Evolutionary conservation across 2,797 vertebrate genomes (phyloP).

Genomic region (Pangasius larnaudii): DNA sequence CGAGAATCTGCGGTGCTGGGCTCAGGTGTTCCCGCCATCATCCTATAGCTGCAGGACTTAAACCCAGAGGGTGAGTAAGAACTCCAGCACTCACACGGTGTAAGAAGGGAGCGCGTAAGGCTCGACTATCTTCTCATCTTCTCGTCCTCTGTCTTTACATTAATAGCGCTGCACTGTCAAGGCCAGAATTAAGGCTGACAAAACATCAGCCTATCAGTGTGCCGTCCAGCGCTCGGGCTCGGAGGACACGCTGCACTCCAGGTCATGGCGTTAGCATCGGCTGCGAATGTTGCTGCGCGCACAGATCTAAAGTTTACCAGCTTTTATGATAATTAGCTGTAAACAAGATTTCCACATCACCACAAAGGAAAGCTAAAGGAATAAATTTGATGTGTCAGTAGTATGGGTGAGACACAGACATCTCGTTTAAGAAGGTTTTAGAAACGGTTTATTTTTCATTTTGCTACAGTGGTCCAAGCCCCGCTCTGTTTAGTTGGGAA

Average conservation of each 20-base stretch:
- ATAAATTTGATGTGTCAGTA: not conserved
- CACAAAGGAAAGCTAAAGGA: not conserved
- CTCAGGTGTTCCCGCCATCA: constrained; percentile 24
- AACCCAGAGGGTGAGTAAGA: constrained; percentile 48
- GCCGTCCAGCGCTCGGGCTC: not conserved
- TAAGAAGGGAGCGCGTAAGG: too few relatives aligned
- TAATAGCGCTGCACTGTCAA: not conserved
- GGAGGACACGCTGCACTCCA: not conserved
- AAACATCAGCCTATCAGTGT: not conserved
- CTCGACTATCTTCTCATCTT: too few relatives aligned
- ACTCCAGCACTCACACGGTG: not conserved
- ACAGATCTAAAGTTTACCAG: not conserved
- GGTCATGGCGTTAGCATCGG: not conserved
- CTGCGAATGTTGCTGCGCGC: not conserved
- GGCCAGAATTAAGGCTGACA: not conserved
- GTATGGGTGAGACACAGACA: not conserved
- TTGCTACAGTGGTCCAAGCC: too few relatives aligned
- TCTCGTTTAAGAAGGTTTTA: not conserved
- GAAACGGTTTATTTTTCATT: not conserved
- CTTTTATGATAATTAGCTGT: not conserved
- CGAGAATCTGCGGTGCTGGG: not conserved
- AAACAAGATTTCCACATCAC: not conserved
- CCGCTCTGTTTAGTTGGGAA: too few relatives aligned
- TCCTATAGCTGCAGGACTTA: constrained; percentile 37
- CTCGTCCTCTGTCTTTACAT: not conserved